Evolutionary conservation across 2,797 vertebrate genomes (phyloP).

Genomic region (Brotula barbata): DNA sequence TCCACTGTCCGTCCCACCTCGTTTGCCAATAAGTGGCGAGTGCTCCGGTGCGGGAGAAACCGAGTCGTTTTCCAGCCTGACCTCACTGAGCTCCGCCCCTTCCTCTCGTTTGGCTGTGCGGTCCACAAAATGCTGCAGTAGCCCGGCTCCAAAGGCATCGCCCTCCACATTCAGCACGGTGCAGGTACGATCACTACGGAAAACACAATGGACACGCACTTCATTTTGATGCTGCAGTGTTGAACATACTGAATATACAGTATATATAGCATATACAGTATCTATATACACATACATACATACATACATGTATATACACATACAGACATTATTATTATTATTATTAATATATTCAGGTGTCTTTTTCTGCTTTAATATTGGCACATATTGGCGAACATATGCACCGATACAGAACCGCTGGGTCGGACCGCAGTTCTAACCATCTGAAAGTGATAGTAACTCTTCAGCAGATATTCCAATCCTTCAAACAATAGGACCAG

Average conservation of each 20-base stretch:
- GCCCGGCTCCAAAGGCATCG: conserved; percentile 87
- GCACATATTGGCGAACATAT: too few relatives aligned
- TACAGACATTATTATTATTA: too few relatives aligned
- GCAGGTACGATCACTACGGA: conserved; percentile 86
- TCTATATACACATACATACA: too few relatives aligned
- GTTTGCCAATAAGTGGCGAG: conserved; percentile 78
- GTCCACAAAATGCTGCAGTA: conserved; percentile 85
- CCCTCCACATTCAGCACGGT: conserved; percentile 90
- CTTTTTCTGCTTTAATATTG: too few relatives aligned
- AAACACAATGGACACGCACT: background rate
- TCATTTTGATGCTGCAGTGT: background rate
- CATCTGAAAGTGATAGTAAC: too few relatives aligned
- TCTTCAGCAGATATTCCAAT: too few relatives aligned
- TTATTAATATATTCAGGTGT: too few relatives aligned
- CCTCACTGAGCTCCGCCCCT: conserved; percentile 65
- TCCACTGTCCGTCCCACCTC: background rate
- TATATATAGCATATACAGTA: too few relatives aligned
- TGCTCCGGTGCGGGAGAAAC: conserved; percentile 53
- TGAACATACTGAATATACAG: background rate
- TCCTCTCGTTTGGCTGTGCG: conserved; percentile 45
- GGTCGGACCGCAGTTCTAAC: too few relatives aligned
- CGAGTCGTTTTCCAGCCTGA: conserved; percentile 49
- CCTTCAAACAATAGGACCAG: too few relatives aligned
- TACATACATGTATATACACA: too few relatives aligned
- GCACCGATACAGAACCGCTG: too few relatives aligned